Evolutionary conservation across 2,113 vertebrate genomes (phyloP).

Genomic region (Gallinago jamesoni): DNA sequence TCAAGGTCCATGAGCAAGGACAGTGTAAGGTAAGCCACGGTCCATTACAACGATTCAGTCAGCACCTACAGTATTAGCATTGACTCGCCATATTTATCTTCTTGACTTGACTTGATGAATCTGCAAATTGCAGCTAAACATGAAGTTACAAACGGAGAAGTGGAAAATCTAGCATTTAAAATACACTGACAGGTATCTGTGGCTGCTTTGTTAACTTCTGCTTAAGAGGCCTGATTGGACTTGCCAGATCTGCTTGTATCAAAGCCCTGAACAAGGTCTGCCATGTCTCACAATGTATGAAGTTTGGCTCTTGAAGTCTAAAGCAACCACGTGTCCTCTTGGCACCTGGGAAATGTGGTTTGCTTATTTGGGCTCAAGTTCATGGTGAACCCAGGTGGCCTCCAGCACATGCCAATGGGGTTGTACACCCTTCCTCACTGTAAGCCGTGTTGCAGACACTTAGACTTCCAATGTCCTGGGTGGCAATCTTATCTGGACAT

Average conservation of each 20-base stretch:
- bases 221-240: not conserved
- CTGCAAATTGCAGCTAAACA: not conserved
- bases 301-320: not conserved
- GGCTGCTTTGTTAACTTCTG: not conserved
- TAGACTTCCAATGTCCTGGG: not conserved
- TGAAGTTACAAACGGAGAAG: not conserved
- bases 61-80: not conserved
- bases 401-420: not conserved
- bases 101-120: not conserved
- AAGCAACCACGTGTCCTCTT: not conserved
- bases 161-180: not conserved
- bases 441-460: not conserved
- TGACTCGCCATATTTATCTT: not conserved
- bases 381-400: not conserved
- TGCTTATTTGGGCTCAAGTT: not conserved
- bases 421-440: not conserved
- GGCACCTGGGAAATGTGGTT: not conserved
- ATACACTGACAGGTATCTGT: not conserved
- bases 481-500: not conserved
- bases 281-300: not conserved
- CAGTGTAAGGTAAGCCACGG: not conserved
- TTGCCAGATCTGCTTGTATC: not conserved
- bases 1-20: not conserved
- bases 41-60: not conserved
- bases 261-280: not conserved